Base-by-base conservation (phyloP, 2,113 vertebrate genomes). In the Patagioenas fasciata region DNA sequence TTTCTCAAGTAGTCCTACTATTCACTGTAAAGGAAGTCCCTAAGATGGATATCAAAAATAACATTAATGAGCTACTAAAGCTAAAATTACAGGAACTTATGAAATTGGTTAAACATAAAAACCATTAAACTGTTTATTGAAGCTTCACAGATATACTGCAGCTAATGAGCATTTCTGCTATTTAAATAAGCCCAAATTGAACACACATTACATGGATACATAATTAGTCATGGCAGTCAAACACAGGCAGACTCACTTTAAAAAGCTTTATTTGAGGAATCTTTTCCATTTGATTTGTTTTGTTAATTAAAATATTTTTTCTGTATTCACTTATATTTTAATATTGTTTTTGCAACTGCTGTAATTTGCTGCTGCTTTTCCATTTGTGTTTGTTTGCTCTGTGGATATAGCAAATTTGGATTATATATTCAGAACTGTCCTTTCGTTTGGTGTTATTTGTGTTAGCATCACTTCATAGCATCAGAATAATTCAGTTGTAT, bases 71-170 rank as follows among this genome's bases (percentile, higher is more conserved):
- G 98, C 97, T 98, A 97, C 97, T 98, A 98, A 98, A 97, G 97
- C 97, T 98, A 97, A 98, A 98, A 98, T 98, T 98, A 98, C 95
- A 97, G 96, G 97, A 98, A 98, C 97, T 98, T 98, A 98, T 96
- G 94, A 98, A 98, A 98, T 98, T 98, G 98, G 98, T 98, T 98
- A 98, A 98, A 98, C 98, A 98, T 97, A 98, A 97, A 98, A 98
- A 98, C 98, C 98, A 98, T 98, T 98, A 98, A 98, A 98, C 97
- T 98, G 97, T 98, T 98, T 98, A 98, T 97, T 98, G 98, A 98
- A 98, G 98, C 98, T 98, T 98, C 98, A 98, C 98, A 98, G 98
- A 98, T 98, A 98, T 96, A 98, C 97, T 98, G 98, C 97, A 98
- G 98, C 97, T 98, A 98, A 98, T 98, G 98, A 98, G 98, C 97